Base-by-base conservation (phyloP, 2,888 invertebrate species). In the Stenichneumon culpator region DNA sequence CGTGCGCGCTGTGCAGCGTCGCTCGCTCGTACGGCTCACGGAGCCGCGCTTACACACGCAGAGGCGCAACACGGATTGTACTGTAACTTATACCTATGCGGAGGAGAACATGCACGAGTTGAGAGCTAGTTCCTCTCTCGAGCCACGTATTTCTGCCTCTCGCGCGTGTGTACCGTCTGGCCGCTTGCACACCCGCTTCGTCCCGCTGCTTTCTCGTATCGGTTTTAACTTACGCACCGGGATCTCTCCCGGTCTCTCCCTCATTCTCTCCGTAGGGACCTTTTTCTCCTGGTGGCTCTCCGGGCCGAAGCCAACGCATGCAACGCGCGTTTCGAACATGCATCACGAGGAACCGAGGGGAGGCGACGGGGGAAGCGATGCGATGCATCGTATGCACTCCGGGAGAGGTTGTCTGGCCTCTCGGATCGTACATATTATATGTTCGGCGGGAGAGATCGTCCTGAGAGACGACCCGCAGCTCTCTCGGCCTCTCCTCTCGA, bases 201-300 rank as follows among this genome's bases (percentile, higher is more conserved):
- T 22, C 57, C 19, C 50, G 68, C 79, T 57, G 69, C 69, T 54
- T 79, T 83, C 79, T 65, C 83, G 83, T 79, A 79, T 83, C 79
- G 75, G 70, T 65, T 70, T 83, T 79, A 83, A 83, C 75, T 79
- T 79, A 79, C 72, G 79, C 83, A 83, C 73, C 39, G 39, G 69
- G 22, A 67, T 67, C 67, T 47, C 78, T 36, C 72, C 44, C 50
- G 22, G 78, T 68, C 73, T 73, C 69, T 73, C 54, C 52, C 19
- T 25, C 57, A 28, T 57, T 70, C 65, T 80, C 52, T 22, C 9
- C n/a, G 67, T 39, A 19, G 22, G 9, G 67, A 11, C 6, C 74
- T 68, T 73, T 63, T 69, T 69, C 68, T 50, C 50, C 73, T 39
- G 63, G 36, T 32, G 57, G 36, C 75, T 63, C 54, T 72, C 47